Conservation (phyloP, 2,797 vertebrate genomes). For the Eospalax fontanierii region DNA sequence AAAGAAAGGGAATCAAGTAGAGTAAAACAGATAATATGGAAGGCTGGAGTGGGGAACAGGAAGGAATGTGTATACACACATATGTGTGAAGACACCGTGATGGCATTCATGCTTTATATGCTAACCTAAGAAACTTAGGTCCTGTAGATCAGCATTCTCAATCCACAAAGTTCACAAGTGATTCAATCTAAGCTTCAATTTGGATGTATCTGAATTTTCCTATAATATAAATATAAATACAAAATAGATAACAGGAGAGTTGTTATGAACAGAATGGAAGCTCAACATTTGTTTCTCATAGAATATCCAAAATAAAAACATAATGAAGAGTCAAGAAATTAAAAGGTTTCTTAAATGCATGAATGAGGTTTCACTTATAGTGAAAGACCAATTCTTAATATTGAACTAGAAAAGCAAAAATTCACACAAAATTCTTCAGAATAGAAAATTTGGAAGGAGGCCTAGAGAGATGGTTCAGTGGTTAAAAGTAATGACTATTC, state of each 20-base stretch:
- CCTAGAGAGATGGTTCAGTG: too few species aligned
- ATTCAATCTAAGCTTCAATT: background rate
- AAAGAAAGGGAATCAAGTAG: background rate
- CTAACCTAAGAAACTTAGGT: background rate
- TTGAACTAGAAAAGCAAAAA: slow-evolving; percentile 15
- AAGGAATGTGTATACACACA: background rate
- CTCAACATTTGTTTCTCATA: background rate
- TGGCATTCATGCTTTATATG: background rate
- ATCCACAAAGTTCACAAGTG: background rate
- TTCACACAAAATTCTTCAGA: background rate
- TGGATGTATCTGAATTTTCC: background rate
- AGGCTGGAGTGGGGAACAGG: background rate
- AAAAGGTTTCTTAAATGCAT: background rate
- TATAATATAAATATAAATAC: background rate
- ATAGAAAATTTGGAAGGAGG: background rate
- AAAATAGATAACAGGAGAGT: background rate
- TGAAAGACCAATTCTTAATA: background rate
- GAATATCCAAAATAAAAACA: background rate
- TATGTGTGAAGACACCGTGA: background rate
- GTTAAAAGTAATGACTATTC: too few species aligned
- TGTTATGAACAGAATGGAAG: background rate
- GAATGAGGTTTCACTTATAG: background rate
- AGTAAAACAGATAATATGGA: too few species aligned
- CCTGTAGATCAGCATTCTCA: background rate
- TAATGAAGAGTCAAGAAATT: background rate